Evolutionary conservation across 2,888 invertebrate genomes (phyloP).

Genomic region (Aethes cnicana): DNA sequence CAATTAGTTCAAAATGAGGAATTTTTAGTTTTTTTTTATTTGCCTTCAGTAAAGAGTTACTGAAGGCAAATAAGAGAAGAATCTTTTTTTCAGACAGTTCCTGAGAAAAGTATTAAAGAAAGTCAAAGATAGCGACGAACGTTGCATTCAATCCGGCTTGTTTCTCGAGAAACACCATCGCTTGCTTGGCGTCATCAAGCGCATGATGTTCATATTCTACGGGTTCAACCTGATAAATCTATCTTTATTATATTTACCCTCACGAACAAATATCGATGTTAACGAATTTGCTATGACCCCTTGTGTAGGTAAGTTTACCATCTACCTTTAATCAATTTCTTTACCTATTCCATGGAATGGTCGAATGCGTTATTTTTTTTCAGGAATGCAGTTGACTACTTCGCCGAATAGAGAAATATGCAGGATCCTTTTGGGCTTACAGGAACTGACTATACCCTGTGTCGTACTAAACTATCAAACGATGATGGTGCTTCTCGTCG

Average conservation of each 20-base stretch:
- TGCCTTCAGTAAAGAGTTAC: too few relatives aligned
- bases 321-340: too few relatives aligned
- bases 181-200: slow-evolving; percentile 42
- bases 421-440: slow-evolving; percentile 41
- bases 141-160: slow-evolving; percentile 38
- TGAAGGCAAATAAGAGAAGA: background rate
- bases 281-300: slow-evolving; percentile 55
- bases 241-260: slow-evolving; percentile 52
- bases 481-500: slow-evolving; percentile 57
- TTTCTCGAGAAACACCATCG: slow-evolving; percentile 44
- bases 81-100: slow-evolving; percentile 42
- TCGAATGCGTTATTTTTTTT: slow-evolving; percentile 30
- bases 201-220: slow-evolving; percentile 54
- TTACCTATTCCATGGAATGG: background rate
- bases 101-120: slow-evolving; percentile 43
- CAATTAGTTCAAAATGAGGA: too few relatives aligned
- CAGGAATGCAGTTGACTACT: slow-evolving; percentile 57
- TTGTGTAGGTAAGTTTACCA: slow-evolving; percentile 70
- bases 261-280: slow-evolving; percentile 48
- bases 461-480: slow-evolving; percentile 61
- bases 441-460: slow-evolving; percentile 51
- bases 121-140: slow-evolving; percentile 45
- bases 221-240: slow-evolving; percentile 45
- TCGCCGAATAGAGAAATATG: slow-evolving; percentile 60
- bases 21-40: too few relatives aligned